Conservation (phyloP, 2,888 invertebrate species). For the Parochlus steinenii region DNA sequence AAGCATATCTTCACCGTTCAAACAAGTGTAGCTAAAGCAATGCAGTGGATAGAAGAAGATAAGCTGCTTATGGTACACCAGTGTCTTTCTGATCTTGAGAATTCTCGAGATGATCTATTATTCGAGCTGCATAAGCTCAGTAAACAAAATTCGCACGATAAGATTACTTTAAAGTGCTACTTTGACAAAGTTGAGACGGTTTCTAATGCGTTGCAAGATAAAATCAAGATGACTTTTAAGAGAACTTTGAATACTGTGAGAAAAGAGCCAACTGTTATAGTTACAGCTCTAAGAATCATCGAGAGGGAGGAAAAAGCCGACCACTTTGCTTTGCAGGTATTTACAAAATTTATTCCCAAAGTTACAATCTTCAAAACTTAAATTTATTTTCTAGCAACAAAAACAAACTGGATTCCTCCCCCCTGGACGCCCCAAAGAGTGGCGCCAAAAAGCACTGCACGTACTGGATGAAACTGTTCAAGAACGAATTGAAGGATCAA, state of each 20-base stretch:
- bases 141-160: conserved; percentile 77
- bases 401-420: conserved; percentile 79
- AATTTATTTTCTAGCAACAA: conserved; percentile 37
- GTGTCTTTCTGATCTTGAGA: conserved; percentile 88
- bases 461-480: conserved; percentile 64
- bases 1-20: conserved; percentile 97
- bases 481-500: conserved; percentile 83
- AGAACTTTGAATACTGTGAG: conserved; percentile 86
- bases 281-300: conserved; percentile 88
- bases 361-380: conserved; percentile 1
- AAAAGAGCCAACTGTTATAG: conserved; percentile 87
- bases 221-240: conserved; percentile 74
- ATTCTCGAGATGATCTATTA: conserved; percentile 87
- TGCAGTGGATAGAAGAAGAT: conserved; percentile 86
- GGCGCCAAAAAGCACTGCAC: conserved; percentile 74
- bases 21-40: conserved; percentile 87
- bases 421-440: conserved; percentile 83
- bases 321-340: conserved; percentile 56
- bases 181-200: conserved; percentile 90
- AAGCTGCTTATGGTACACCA: conserved; percentile 87
- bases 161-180: conserved; percentile 84
- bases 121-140: conserved; percentile 88
- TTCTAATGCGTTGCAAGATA: conserved; percentile 76
- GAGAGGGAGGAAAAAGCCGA: conserved; percentile 95
- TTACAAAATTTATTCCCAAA: background rate